Conservation (phyloP, 2,113 vertebrate species). For the Urocynchramus pylzowi region DNA sequence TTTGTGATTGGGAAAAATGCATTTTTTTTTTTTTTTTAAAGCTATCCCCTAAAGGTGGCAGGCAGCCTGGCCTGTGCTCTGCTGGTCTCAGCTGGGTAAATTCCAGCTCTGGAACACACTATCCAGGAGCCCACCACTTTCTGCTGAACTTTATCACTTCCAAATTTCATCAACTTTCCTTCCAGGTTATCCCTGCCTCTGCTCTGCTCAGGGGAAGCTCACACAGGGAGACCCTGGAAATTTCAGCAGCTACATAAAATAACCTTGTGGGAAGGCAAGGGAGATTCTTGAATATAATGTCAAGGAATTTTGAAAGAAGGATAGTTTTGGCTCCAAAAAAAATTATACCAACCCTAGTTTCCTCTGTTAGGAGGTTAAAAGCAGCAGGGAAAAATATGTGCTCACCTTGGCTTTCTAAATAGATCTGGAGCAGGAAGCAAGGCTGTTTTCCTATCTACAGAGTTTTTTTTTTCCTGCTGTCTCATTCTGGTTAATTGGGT, state of each 20-base stretch:
- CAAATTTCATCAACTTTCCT: background rate
- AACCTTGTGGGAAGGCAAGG: rapidly evolving
- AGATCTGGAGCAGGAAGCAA: background rate
- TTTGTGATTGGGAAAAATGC: rapidly evolving
- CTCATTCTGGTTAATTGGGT: constrained; percentile 42
- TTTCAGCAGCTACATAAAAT: background rate
- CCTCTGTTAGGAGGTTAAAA: background rate
- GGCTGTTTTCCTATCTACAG: background rate
- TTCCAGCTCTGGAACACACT: background rate
- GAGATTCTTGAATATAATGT: background rate
- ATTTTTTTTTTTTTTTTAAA: background rate
- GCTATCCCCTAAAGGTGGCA: background rate
- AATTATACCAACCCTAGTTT: background rate
- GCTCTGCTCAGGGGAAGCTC: background rate
- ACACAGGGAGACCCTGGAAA: background rate
- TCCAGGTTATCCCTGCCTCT: background rate
- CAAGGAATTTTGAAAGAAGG: background rate
- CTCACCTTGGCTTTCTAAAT: background rate
- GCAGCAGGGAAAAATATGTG: background rate
- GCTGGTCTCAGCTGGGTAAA: background rate
- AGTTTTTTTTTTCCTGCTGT: constrained; percentile 1
- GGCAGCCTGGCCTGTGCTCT: background rate
- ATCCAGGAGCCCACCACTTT: background rate
- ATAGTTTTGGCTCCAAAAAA: background rate
- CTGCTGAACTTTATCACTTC: background rate